Conservation (phyloP, 92 coral and sea anemone genomes). For the Umimayanthus kanabou region DNA sequence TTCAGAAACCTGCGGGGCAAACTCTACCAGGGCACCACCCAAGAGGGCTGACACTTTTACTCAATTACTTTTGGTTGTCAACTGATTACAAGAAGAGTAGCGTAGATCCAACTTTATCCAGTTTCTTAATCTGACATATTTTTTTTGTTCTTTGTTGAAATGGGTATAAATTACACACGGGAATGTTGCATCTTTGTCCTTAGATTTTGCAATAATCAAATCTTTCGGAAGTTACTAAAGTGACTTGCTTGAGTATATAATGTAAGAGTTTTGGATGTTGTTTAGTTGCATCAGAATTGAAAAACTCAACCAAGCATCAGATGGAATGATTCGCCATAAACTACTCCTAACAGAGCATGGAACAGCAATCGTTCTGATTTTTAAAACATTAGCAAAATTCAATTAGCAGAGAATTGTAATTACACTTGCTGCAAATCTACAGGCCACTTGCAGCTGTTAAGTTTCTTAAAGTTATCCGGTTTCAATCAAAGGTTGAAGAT, state of each 20-base stretch:
- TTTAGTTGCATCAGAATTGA: not conserved
- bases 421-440: not conserved
- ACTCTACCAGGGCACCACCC: not conserved
- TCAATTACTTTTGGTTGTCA: too few species aligned
- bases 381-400: too few species aligned
- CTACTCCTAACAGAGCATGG: not conserved
- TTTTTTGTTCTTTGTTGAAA: too few species aligned
- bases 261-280: not conserved
- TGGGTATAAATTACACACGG: not conserved
- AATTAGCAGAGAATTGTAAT: not conserved
- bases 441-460: not conserved
- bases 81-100: not conserved
- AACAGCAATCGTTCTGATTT: not conserved
- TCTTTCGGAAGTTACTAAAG: constrained; percentile 11
- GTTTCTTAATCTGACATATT: not conserved
- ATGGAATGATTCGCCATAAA: not conserved
- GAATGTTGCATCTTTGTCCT: not conserved
- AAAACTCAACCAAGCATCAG: not conserved
- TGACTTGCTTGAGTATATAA: not conserved
- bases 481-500: constrained; percentile 30
- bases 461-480: not conserved
- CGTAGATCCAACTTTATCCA: too few species aligned
- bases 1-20: not conserved
- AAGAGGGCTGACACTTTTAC: not conserved
- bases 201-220: not conserved